A percentile compares a stretch with the other conserved stretches of the same genome.
phyloP scores from a whole-genome alignment of 2,797 vertebrate species.

The Onychomys leucogaster region DNA sequence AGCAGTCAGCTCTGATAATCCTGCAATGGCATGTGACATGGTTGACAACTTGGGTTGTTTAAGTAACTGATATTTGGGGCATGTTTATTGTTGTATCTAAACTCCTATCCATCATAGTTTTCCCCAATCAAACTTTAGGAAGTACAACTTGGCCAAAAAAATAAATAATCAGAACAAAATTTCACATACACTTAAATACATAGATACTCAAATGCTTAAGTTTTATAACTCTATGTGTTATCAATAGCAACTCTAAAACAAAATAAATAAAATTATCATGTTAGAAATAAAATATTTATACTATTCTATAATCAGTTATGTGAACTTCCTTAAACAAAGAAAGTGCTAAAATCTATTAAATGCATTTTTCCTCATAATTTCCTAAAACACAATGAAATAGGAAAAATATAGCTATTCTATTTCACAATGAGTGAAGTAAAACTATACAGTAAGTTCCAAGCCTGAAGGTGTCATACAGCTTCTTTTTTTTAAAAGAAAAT shows the following conservation, averaged over 20 bases:
- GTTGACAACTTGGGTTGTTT: background rate
- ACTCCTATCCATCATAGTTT: background rate
- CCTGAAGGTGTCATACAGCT: background rate
- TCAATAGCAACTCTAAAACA: background rate
- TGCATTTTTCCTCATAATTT: background rate
- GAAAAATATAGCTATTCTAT: conserved; percentile 20
- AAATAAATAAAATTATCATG: background rate
- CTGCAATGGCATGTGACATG: background rate
- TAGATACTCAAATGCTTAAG: background rate
- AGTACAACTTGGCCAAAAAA: background rate
- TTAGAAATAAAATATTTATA: background rate
- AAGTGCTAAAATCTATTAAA: conserved; percentile 30
- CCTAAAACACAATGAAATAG: background rate
- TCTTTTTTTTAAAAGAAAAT: too few species aligned
- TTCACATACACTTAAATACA: background rate
- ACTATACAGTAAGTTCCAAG: conserved; percentile 14
- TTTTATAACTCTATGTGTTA: background rate
- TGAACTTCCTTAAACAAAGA: background rate
- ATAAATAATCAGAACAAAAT: conserved; percentile 2
- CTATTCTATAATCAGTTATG: background rate
- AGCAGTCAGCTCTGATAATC: background rate
- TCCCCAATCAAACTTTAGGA: background rate
- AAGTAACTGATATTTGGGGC: background rate
- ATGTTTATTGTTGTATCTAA: background rate
- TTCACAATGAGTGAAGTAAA: conserved; percentile 19